phyloP scores from a whole-genome alignment of 2,113 vertebrate genomes.

The Petroica traversi region DNA sequence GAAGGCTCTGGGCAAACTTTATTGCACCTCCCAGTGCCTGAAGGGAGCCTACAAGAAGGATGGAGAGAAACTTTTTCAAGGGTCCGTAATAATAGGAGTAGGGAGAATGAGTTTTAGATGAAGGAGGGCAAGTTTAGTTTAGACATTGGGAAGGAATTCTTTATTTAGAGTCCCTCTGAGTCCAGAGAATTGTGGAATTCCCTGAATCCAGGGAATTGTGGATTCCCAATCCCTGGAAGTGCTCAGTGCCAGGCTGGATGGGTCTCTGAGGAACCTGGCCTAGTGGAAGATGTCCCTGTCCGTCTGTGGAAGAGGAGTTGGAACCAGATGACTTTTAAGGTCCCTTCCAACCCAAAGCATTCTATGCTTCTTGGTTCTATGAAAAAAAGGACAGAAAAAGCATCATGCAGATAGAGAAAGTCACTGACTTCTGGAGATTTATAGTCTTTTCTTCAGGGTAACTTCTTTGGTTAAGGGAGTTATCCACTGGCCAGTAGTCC shows the following conservation, averaged over 20 bases:
- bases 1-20: not conserved
- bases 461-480: not conserved
- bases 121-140: not conserved
- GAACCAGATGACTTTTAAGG: not conserved
- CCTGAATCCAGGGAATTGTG: no score
- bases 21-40: not conserved
- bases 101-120: not conserved
- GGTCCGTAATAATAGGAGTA: no score
- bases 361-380: not conserved
- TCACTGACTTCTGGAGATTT: not conserved
- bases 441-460: not conserved
- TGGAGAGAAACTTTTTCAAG: not conserved
- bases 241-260: not conserved
- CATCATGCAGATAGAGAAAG: not conserved
- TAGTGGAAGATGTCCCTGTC: no score
- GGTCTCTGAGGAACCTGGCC: not conserved
- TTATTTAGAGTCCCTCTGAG: not conserved
- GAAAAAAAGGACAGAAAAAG: not conserved
- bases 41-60: not conserved
- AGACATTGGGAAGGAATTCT: not conserved
- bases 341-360: not conserved
- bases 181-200: no score
- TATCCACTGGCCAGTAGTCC: not conserved
- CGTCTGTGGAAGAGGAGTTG: not conserved
- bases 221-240: not conserved